phyloP scores from a whole-genome alignment of 2,888 invertebrate species.

The Andrena fulva region DNA sequence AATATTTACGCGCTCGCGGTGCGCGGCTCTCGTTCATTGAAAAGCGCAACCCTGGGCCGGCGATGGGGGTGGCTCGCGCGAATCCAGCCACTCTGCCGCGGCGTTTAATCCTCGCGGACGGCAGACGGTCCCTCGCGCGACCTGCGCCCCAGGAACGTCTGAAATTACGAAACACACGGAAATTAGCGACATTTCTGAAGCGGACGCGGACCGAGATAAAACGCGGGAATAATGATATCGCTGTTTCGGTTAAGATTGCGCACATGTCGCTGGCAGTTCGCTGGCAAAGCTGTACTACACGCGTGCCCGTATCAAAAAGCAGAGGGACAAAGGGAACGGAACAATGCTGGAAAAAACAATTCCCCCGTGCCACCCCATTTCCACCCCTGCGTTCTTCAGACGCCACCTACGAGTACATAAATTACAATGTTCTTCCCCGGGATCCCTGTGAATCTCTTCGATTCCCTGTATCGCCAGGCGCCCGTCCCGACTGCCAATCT shows the following conservation, averaged over 20 bases:
- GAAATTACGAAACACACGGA: neutral
- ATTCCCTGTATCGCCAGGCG: neutral
- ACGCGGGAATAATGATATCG: slow-evolving; percentile 43
- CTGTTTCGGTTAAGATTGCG: slow-evolving; percentile 43
- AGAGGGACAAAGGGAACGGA: slow-evolving; percentile 43
- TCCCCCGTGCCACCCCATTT: slow-evolving; percentile 24
- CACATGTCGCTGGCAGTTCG: slow-evolving; percentile 20
- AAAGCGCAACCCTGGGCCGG: slow-evolving; percentile 51
- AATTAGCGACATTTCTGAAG: neutral
- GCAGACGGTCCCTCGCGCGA: neutral
- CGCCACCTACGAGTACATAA: slow-evolving; percentile 4
- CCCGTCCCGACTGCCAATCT: neutral
- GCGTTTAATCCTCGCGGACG: slow-evolving; percentile 7
- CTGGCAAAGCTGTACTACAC: slow-evolving; percentile 23
- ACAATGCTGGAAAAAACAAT: slow-evolving; percentile 54
- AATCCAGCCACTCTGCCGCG: slow-evolving; percentile 21
- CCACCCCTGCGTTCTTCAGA: neutral
- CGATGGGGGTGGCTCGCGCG: slow-evolving; percentile 14
- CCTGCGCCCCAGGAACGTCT: neutral
- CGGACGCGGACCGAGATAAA: slow-evolving; percentile 21
- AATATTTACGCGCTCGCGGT: slow-evolving; percentile 66
- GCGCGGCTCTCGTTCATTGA: slow-evolving; percentile 47
- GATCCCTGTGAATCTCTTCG: neutral
- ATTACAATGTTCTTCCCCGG: slow-evolving; percentile 11
- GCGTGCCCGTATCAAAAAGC: slow-evolving; percentile 47